Evolutionary conservation across 2,797 vertebrate genomes (phyloP).

Genomic region (Aldrovandia affinis): DNA sequence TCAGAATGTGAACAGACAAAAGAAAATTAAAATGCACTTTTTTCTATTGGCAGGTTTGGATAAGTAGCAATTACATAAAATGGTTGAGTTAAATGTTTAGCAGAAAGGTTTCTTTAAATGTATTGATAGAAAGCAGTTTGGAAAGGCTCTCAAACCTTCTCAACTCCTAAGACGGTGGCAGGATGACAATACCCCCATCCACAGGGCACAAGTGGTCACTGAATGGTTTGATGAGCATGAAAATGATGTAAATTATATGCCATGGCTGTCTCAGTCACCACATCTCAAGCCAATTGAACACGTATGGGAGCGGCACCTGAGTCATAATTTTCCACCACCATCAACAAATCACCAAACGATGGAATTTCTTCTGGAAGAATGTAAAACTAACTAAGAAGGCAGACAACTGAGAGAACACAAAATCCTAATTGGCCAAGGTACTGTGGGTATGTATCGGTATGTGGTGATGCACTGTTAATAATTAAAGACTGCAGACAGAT

Average conservation of each 20-base stretch:
- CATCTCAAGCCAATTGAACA: too few relatives aligned
- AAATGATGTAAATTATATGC: too few relatives aligned
- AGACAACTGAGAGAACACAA: background rate
- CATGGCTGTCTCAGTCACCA: too few relatives aligned
- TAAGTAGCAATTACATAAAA: constrained; percentile 5
- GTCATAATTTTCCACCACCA: too few relatives aligned
- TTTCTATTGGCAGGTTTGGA: background rate
- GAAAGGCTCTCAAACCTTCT: background rate
- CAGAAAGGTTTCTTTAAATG: background rate
- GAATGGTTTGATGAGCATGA: too few relatives aligned
- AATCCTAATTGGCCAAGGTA: background rate
- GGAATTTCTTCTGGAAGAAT: too few relatives aligned
- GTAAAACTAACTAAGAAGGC: constrained; percentile 11
- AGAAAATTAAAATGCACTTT: background rate
- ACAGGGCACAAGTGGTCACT: too few relatives aligned
- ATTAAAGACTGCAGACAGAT: constrained; percentile 62
- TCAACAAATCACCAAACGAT: too few relatives aligned
- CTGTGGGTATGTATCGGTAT: background rate
- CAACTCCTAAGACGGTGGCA: too few relatives aligned
- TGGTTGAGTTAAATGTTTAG: background rate
- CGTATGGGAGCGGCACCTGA: too few relatives aligned
- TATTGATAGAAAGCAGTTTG: background rate
- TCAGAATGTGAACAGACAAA: background rate
- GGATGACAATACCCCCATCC: too few relatives aligned
- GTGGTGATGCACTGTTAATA: constrained; percentile 41